These are phyloP conservation scores for Dorcus parallelipipedus DNA, from an alignment of 2,888 invertebrate genomes.

Conservation along the genomic window DNA sequence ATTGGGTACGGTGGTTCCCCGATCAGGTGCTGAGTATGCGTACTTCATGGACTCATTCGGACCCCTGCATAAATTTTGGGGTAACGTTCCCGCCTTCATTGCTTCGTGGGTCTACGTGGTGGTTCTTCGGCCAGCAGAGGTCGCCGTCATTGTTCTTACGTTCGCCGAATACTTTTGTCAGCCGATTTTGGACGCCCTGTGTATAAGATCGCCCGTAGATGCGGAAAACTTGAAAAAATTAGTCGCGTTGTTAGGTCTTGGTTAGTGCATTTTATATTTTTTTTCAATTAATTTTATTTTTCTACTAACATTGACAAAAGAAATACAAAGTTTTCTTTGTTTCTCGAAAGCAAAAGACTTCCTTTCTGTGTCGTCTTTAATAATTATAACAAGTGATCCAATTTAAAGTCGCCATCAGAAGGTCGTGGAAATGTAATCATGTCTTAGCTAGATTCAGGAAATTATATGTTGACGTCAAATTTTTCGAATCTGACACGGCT, in stretches of 20 bases:
- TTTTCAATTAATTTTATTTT: too few relatives aligned
- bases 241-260: slow-evolving; percentile 61
- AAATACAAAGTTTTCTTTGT: neutral
- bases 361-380: too few relatives aligned
- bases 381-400: too few relatives aligned
- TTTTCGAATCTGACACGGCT: too few relatives aligned
- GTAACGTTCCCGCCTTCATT: slow-evolving; percentile 69
- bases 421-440: too few relatives aligned
- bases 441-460: too few relatives aligned
- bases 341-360: too few relatives aligned
- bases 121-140: slow-evolving; percentile 72
- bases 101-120: slow-evolving; percentile 77
- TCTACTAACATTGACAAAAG: too few relatives aligned
- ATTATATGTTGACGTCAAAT: too few relatives aligned
- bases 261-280: slow-evolving; percentile 43
- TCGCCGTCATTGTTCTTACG: slow-evolving; percentile 72
- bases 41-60: slow-evolving; percentile 74
- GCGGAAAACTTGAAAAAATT: slow-evolving; percentile 58
- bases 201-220: slow-evolving; percentile 40
- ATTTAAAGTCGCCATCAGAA: too few relatives aligned
- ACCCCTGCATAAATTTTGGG: slow-evolving; percentile 65
- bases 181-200: slow-evolving; percentile 56
- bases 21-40: slow-evolving; percentile 79
- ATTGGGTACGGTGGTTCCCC: slow-evolving; percentile 72
- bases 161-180: slow-evolving; percentile 73